phyloP scores from a whole-genome alignment of 2,113 vertebrate genomes.

The Oreotrochilus melanogaster region DNA sequence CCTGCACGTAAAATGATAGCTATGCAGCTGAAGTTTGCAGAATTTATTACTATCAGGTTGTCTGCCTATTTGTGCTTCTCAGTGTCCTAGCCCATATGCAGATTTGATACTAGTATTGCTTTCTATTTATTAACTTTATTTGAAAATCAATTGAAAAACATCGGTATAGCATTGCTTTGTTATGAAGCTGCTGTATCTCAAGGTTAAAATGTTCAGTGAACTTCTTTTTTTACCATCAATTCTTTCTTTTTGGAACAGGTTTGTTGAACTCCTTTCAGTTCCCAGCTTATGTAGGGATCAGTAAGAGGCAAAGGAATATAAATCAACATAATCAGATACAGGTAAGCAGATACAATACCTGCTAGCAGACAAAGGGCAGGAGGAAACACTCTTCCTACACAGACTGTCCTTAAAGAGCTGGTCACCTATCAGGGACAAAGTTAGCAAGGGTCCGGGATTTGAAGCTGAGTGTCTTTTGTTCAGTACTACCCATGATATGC shows the following conservation, averaged over 20 bases:
- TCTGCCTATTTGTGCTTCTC: background rate
- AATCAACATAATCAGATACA: background rate
- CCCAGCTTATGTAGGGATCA: background rate
- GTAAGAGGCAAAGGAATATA: background rate
- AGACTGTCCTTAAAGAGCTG: background rate
- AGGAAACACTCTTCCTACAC: background rate
- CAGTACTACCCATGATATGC: background rate
- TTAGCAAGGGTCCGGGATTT: background rate
- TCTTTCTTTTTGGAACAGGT: background rate
- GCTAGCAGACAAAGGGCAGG: background rate
- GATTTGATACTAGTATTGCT: background rate
- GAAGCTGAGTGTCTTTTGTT: background rate
- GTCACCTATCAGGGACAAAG: background rate
- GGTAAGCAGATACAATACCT: background rate
- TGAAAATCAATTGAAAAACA: background rate
- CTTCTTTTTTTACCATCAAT: background rate
- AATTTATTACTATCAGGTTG: background rate
- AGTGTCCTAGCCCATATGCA: background rate
- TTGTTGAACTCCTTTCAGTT: background rate
- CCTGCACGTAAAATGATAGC: background rate
- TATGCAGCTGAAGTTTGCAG: background rate
- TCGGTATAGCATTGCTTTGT: background rate
- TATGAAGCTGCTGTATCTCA: background rate
- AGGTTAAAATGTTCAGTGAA: background rate
- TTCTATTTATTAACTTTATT: background rate